Conservation (phyloP, 1,140 invertebrate species). For the Drosophila pachea region DNA sequence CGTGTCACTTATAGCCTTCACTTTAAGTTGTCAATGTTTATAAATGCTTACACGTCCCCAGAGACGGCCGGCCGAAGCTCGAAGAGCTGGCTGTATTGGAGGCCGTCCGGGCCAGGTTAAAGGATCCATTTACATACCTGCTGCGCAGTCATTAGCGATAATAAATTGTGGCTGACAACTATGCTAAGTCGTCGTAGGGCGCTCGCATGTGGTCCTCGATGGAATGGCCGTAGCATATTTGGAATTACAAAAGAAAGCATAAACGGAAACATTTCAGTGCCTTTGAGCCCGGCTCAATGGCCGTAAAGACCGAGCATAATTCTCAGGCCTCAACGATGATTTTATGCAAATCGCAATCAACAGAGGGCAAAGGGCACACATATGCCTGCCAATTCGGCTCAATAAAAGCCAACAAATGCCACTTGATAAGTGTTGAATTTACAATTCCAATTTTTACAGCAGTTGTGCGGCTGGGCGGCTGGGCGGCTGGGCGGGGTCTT, state of each 20-base stretch:
- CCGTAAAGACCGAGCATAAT: slow-evolving; percentile 71
- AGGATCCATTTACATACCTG: slow-evolving; percentile 28
- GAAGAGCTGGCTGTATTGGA: slow-evolving; percentile 4
- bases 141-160: slow-evolving; percentile 42
- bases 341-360: slow-evolving; percentile 72
- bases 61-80: too few relatives aligned
- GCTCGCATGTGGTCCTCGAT: too few relatives aligned
- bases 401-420: slow-evolving; percentile 71
- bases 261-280: slow-evolving; percentile 61
- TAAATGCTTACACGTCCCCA: slow-evolving; percentile 68
- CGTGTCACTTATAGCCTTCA: slow-evolving; percentile 75
- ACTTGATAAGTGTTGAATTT: slow-evolving; percentile 73
- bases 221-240: neutral
- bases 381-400: slow-evolving; percentile 64
- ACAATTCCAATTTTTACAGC: slow-evolving; percentile 74
- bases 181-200: slow-evolving; percentile 12
- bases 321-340: slow-evolving; percentile 61
- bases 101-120: neutral
- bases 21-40: slow-evolving; percentile 76
- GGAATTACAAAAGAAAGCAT: slow-evolving; percentile 58
- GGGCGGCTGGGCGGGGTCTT: slow-evolving; percentile 41
- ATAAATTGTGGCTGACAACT: slow-evolving; percentile 55
- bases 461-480: slow-evolving; percentile 59
- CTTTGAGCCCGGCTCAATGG: slow-evolving; percentile 45
- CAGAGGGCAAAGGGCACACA: slow-evolving; percentile 65